These are phyloP conservation scores for Elymnias hypermnestra DNA, from an alignment of 1,140 invertebrate species.

Conservation along the genomic window DNA sequence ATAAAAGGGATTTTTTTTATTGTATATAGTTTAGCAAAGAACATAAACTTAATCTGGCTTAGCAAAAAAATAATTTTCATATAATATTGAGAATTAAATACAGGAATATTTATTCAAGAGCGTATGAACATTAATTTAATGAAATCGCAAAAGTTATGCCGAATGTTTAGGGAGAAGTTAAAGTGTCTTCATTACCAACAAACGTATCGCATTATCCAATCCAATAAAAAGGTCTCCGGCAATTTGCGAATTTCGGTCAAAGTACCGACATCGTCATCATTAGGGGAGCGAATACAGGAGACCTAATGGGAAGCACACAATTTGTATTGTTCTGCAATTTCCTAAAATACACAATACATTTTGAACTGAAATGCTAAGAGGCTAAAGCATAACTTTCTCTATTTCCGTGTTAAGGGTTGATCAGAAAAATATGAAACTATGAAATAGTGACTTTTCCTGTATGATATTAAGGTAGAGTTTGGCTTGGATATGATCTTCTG, in stretches of 20 bases:
- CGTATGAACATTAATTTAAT: too few relatives aligned
- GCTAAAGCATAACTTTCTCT: background rate
- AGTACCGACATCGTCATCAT: constrained; percentile 6
- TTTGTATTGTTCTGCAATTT: constrained; percentile 10
- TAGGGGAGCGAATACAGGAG: constrained; percentile 4
- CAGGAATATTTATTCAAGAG: too few relatives aligned
- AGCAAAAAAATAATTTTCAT: too few relatives aligned
- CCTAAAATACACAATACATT: background rate
- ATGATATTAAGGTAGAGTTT: constrained; percentile 1
- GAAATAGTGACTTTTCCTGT: background rate
- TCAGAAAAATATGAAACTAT: constrained; percentile 1
- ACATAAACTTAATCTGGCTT: too few relatives aligned
- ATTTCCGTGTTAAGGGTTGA: constrained; percentile 5
- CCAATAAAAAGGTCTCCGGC: background rate
- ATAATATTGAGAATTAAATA: too few relatives aligned
- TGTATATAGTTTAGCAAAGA: too few relatives aligned
- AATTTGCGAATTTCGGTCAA: constrained; percentile 1
- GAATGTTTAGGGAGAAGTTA: too few relatives aligned
- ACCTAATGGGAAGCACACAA: constrained; percentile 6
- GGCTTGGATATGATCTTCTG: background rate
- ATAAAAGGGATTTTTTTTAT: too few relatives aligned
- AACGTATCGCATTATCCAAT: background rate
- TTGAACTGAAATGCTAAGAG: background rate
- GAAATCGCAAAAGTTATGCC: too few relatives aligned
- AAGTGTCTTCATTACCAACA: constrained; percentile 1